Conservation (phyloP, 1,140 invertebrate species). For the fruit fly (Drosophila melanogaster) region DNA sequence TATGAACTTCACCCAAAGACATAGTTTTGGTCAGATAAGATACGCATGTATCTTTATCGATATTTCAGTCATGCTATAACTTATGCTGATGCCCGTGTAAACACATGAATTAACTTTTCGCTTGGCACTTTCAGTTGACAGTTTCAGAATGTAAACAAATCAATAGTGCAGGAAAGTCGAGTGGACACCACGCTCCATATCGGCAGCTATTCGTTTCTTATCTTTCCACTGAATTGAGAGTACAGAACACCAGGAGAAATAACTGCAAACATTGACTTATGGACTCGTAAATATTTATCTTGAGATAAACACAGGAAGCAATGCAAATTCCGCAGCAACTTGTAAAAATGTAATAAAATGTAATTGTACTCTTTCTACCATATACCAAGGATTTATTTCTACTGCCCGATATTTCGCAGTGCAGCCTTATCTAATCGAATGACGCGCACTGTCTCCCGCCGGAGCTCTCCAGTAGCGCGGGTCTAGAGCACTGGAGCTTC, state of each 20-base stretch:
- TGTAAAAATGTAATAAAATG: not conserved
- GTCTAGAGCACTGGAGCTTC: constrained; percentile 17
- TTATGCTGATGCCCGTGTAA: constrained; percentile 28
- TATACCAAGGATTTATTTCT: no score
- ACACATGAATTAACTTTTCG: constrained; percentile 30
- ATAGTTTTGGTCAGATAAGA: constrained; percentile 23
- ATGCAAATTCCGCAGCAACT: not conserved
- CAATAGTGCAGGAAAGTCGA: constrained; percentile 4
- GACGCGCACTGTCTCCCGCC: constrained; percentile 28
- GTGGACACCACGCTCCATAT: constrained; percentile 7
- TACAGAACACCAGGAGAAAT: constrained; percentile 6
- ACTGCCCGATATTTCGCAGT: constrained; percentile 6
- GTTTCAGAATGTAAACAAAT: constrained; percentile 32
- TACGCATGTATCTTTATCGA: constrained; percentile 13
- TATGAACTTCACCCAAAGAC: constrained; percentile 27
- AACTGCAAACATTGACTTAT: not conserved
- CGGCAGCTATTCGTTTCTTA: constrained; percentile 10
- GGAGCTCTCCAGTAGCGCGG: constrained; percentile 12
- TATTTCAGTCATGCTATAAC: constrained; percentile 15
- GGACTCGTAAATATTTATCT: not conserved
- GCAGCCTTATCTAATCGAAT: constrained; percentile 39
- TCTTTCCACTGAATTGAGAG: constrained; percentile 15
- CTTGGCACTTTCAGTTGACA: constrained; percentile 19
- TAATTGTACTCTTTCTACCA: no score
- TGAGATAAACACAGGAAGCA: not conserved